These are phyloP conservation scores for Seira musarum DNA, from an alignment of 2,888 invertebrate genomes.

Conservation along the genomic window DNA sequence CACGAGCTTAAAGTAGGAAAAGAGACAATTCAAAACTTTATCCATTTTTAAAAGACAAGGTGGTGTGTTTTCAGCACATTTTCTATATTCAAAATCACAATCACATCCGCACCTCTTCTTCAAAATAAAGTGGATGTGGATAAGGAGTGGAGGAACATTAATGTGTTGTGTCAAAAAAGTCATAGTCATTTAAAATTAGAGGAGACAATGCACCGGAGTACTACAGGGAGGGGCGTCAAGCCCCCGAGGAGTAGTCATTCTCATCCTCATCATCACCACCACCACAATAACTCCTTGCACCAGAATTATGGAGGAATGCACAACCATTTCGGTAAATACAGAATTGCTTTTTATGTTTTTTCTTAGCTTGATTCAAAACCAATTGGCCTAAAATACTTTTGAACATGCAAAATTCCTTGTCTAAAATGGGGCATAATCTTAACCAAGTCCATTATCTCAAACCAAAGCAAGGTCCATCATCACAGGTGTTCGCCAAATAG, in stretches of 20 bases:
- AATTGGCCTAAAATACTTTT: background rate
- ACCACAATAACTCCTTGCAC: background rate
- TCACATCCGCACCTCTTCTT: slow-evolving; percentile 5
- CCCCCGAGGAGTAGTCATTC: background rate
- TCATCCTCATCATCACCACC: background rate
- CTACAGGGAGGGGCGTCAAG: slow-evolving; percentile 12
- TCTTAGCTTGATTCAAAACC: too few relatives aligned
- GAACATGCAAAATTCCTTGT: background rate
- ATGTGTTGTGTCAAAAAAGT: slow-evolving; percentile 4
- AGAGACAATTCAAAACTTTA: too few relatives aligned
- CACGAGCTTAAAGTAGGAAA: background rate
- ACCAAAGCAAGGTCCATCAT: too few relatives aligned
- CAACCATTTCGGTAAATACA: slow-evolving; percentile 1
- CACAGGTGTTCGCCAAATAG: too few relatives aligned
- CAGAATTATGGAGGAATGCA: background rate
- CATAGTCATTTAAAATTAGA: background rate
- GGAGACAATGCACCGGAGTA: slow-evolving; percentile 12
- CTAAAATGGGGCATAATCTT: background rate
- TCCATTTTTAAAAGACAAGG: too few relatives aligned
- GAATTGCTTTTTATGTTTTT: too few relatives aligned
- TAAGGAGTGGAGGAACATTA: too few relatives aligned
- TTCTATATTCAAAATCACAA: background rate
- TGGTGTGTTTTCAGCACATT: too few relatives aligned
- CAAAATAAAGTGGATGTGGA: too few relatives aligned
- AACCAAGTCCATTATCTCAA: too few relatives aligned